Conservation (phyloP, 1,140 invertebrate species). For the Platorchestia sp. region DNA sequence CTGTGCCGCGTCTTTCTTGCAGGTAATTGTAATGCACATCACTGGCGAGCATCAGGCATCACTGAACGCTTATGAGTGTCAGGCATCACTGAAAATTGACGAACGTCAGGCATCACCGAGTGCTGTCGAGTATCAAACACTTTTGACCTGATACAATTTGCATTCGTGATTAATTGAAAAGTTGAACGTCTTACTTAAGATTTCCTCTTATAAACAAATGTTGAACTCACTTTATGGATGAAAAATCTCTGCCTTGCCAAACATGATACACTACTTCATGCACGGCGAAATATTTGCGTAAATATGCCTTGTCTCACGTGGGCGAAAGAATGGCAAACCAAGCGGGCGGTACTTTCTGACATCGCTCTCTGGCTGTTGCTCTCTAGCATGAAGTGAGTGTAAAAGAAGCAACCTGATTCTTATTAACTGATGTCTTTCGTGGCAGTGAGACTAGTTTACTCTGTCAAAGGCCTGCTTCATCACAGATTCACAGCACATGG, state of each 20-base stretch:
- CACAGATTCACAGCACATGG: background rate
- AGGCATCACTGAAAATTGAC: background rate
- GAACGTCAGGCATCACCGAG: background rate
- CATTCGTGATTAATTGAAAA: too few species aligned
- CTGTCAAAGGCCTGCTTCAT: background rate
- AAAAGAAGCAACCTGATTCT: background rate
- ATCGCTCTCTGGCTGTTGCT: background rate
- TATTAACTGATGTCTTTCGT: background rate
- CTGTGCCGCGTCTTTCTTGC: slow-evolving; percentile 61
- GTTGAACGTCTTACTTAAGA: too few species aligned
- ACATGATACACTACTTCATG: too few species aligned
- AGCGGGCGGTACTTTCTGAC: background rate
- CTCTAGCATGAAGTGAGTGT: background rate
- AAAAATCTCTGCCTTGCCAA: too few species aligned
- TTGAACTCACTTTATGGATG: too few species aligned
- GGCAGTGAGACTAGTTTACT: background rate
- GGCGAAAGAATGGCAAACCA: background rate
- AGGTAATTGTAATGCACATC: slow-evolving; percentile 55
- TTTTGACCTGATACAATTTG: too few species aligned
- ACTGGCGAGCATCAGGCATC: background rate
- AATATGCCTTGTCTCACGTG: too few species aligned
- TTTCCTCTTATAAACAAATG: too few species aligned
- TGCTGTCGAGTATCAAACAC: too few species aligned
- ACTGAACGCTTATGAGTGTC: background rate
- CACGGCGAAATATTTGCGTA: too few species aligned